Evolutionary conservation across 2,797 vertebrate species (phyloP).

Genomic region (Clarias fuscus): DNA sequence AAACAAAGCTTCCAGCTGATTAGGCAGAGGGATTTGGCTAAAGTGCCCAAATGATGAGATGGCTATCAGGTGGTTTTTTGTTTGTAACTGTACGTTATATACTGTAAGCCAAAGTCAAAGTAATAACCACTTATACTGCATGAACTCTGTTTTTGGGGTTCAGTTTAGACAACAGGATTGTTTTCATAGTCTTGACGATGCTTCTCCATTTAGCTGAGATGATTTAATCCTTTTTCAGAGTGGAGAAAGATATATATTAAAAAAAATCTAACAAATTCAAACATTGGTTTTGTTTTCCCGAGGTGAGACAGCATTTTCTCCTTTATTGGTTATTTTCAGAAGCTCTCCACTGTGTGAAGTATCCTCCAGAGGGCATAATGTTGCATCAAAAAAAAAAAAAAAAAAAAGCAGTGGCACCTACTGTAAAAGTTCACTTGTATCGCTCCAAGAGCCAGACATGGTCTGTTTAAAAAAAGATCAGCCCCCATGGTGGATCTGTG

Average conservation of each 20-base stretch:
- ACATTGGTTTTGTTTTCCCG: neutral
- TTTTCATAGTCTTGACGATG: neutral
- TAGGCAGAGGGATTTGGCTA: constrained; percentile 12
- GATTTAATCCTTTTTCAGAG: neutral
- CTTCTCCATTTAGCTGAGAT: neutral
- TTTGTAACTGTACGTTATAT: neutral
- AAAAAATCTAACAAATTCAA: neutral
- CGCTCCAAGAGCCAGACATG: constrained; percentile 8
- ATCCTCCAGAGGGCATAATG: neutral
- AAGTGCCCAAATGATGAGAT: neutral
- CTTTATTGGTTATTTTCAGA: constrained; percentile 1
- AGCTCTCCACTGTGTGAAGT: neutral
- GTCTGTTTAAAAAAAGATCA: constrained; percentile 38
- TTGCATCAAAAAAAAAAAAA: constrained; percentile 27
- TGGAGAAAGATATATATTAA: neutral
- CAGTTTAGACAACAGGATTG: neutral
- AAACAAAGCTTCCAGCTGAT: constrained; percentile 30
- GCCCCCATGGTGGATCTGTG: constrained; percentile 11
- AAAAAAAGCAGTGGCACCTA: neutral
- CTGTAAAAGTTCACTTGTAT: constrained; percentile 30
- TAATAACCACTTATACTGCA: neutral
- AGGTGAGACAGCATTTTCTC: neutral
- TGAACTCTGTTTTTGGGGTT: neutral
- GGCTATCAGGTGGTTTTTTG: neutral
- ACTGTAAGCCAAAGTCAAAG: neutral